phyloP scores from a whole-genome alignment of 2,888 invertebrate species.

The Agriopis leucophaearia region DNA sequence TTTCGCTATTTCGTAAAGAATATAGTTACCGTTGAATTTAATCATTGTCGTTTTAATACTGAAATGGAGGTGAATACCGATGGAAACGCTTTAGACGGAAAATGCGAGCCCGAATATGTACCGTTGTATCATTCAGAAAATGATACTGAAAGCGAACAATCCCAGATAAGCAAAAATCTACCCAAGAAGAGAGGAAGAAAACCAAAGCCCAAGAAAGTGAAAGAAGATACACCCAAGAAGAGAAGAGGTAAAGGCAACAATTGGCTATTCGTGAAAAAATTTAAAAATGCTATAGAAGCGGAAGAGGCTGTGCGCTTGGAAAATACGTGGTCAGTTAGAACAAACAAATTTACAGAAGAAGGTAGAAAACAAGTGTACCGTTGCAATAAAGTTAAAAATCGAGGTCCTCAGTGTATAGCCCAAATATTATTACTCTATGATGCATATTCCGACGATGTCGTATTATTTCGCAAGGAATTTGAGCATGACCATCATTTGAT shows the following conservation, averaged over 20 bases:
- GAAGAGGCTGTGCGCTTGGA: conserved; percentile 10
- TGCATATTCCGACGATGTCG: conserved; percentile 12
- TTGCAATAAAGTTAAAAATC: conserved; percentile 20
- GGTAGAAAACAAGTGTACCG: conserved; percentile 19
- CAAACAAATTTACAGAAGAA: conserved; percentile 10
- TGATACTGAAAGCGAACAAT: neutral
- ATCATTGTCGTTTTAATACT: neutral
- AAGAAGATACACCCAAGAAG: conserved; percentile 11
- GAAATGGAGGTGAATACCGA: conserved; percentile 1
- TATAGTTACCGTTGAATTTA: too few species aligned
- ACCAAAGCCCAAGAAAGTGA: conserved; percentile 1
- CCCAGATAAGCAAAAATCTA: neutral
- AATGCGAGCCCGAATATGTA: neutral
- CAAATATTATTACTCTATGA: conserved; percentile 14
- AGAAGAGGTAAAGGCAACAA: conserved; percentile 4
- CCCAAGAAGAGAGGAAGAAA: conserved; percentile 11
- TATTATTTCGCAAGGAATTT: conserved; percentile 8
- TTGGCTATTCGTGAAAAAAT: conserved; percentile 16
- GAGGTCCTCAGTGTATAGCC: conserved; percentile 15
- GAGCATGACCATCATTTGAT: conserved; percentile 17
- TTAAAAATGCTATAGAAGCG: conserved; percentile 11
- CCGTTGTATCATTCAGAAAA: conserved; percentile 6
- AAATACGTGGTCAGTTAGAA: conserved; percentile 15
- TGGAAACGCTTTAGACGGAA: neutral
- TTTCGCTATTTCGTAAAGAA: too few species aligned